Conservation (phyloP, 2,113 vertebrate genomes). For the Clarias batrachus region DNA sequence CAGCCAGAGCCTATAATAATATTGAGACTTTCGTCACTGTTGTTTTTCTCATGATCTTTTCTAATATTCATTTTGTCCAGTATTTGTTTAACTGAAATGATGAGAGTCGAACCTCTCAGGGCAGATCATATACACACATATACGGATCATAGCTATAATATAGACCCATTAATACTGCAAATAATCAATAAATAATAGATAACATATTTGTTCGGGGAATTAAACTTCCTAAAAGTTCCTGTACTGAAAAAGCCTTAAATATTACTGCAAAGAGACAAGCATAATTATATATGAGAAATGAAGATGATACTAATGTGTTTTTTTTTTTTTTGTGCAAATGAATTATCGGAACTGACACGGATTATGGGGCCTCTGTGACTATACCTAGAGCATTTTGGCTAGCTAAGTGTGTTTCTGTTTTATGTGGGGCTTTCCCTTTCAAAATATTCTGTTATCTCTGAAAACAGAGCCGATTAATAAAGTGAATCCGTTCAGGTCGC, state of each 20-base stretch:
- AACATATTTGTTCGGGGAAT: background rate
- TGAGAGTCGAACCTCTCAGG: background rate
- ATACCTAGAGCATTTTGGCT: slow-evolving; percentile 9
- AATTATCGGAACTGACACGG: slow-evolving; percentile 28
- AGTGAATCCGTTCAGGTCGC: slow-evolving; percentile 24
- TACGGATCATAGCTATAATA: background rate
- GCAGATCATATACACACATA: background rate
- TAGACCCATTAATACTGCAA: background rate
- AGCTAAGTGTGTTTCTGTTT: slow-evolving; percentile 34
- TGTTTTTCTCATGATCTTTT: slow-evolving; percentile 39
- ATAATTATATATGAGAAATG: background rate
- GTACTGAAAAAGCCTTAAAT: background rate
- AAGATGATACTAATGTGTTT: background rate
- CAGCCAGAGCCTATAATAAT: slow-evolving; percentile 52
- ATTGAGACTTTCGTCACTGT: slow-evolving; percentile 38
- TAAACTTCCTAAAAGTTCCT: background rate
- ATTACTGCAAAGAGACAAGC: background rate
- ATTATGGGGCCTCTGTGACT: slow-evolving; percentile 15
- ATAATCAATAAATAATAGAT: slow-evolving; percentile 13
- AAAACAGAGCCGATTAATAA: slow-evolving; percentile 37
- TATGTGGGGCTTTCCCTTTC: slow-evolving; percentile 23
- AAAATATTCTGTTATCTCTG: slow-evolving; percentile 61
- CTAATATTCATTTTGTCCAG: slow-evolving; percentile 7
- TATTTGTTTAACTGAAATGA: slow-evolving; percentile 8
- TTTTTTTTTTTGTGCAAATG: background rate